Evolutionary conservation across 2,113 vertebrate species (phyloP).

Genomic region (Laticauda laticaudata): DNA sequence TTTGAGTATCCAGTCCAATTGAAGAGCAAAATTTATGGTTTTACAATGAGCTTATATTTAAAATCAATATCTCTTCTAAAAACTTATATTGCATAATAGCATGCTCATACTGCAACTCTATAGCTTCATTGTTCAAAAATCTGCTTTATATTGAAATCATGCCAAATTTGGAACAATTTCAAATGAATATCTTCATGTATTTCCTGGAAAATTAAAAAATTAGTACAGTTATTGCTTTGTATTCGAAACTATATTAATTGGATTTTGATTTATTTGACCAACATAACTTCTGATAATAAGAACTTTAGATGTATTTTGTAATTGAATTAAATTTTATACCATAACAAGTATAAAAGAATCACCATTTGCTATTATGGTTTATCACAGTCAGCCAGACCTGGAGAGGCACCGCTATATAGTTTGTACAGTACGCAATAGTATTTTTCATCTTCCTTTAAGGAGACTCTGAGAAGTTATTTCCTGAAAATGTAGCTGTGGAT

Average conservation of each 20-base stretch:
- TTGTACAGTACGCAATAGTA: not conserved
- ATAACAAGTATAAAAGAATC: not conserved
- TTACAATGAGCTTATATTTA: slow-evolving; percentile 14
- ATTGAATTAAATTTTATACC: not conserved
- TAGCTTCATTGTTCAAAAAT: slow-evolving; percentile 32
- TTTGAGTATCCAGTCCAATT: not conserved
- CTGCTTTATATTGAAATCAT: slow-evolving; percentile 33
- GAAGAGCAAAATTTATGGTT: slow-evolving; percentile 37
- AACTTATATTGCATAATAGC: slow-evolving; percentile 2
- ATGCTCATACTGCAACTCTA: slow-evolving; percentile 38
- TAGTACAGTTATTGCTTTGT: slow-evolving; percentile 35
- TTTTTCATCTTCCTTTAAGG: not conserved
- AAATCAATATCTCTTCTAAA: slow-evolving; percentile 43
- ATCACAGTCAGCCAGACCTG: not conserved
- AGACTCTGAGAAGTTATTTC: not conserved
- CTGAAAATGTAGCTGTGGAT: not conserved
- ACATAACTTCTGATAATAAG: slow-evolving; percentile 31
- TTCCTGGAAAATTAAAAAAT: slow-evolving; percentile 35
- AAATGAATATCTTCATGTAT: slow-evolving; percentile 26
- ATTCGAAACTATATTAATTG: slow-evolving; percentile 32
- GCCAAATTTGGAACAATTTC: slow-evolving; percentile 25
- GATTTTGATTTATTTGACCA: slow-evolving; percentile 32
- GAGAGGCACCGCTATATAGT: not conserved
- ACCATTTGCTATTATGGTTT: not conserved
- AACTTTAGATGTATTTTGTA: not conserved